Conservation (phyloP, 2,888 invertebrate genomes). For the Erpobdella octoculata region DNA sequence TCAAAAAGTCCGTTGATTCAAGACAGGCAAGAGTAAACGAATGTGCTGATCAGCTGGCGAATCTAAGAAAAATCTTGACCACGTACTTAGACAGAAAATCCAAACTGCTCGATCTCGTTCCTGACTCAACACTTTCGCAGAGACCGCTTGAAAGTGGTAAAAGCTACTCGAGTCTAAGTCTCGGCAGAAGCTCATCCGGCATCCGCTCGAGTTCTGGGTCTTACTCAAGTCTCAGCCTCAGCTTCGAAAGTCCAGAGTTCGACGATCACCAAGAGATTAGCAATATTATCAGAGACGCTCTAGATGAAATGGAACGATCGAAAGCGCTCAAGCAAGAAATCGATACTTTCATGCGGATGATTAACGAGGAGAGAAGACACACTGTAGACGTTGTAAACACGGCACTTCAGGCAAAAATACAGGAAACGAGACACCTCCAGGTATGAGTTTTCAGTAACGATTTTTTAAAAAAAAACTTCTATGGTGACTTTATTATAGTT, state of each 20-base stretch:
- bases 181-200: too few relatives aligned
- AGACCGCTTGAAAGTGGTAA: too few relatives aligned
- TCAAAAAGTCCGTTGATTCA: not conserved
- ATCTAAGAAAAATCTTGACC: not conserved
- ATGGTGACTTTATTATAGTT: not conserved
- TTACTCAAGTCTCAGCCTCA: too few relatives aligned
- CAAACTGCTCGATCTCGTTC: not conserved
- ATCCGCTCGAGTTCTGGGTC: too few relatives aligned
- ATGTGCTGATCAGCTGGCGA: not conserved
- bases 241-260: too few relatives aligned
- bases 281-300: not conserved
- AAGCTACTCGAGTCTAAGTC: too few relatives aligned
- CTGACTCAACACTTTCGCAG: not conserved
- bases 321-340: not conserved
- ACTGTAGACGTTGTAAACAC: not conserved
- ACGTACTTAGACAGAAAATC: conserved; percentile 7
- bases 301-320: not conserved
- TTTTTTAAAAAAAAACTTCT: not conserved
- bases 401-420: not conserved
- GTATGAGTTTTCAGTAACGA: not conserved
- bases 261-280: too few relatives aligned
- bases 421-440: not conserved
- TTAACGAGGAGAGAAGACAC: not conserved
- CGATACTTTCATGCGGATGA: not conserved
- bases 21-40: not conserved